Base-by-base conservation (phyloP, 30 jellyfish, hydroid and myxozoan genomes). In the Pseudorhiza aurosa region DNA sequence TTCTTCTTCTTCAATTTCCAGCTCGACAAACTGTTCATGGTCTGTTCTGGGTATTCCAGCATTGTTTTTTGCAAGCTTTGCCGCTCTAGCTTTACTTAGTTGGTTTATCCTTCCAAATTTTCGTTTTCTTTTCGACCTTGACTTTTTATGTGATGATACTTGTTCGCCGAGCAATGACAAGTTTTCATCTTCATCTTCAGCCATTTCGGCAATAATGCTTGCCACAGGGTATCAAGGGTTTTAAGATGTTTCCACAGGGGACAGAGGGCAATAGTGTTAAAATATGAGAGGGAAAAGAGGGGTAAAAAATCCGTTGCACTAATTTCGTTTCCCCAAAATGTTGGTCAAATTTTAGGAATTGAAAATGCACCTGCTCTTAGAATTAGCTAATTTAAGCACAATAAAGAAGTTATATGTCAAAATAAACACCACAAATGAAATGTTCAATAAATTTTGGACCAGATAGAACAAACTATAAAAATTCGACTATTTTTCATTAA, bases 211-310 rank as follows among this genome's bases (percentile, higher is more conserved):
- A 39, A 39, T 5, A 5, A 7, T 39, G 50, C 12, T 39, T 39
- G 50, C 67, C 5, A 25, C 72, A 58, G 72, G 72, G 72, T 24
- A 24, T 58, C 72, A 58, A 58, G 72, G 42, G 31, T 51, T 18
- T 18, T 51, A n/a, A 15, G n/a, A 4, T 51, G 67, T 24, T 51
- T 51, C 67, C 67, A 51, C 67, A 51, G 31, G 27, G 27, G 21
- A 51, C 27, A 51, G 67, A 51, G 67, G 50, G 12, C 12, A 47
- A 17, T 17, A 47, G 2, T 3, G 15, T 21, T 17, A 47, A 47
- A 17, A 5, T 47, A 47, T 17, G 24, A 26, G 62, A 17, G 24
- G n/a, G 24, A 8, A 47, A 47, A 47, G 62, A 17, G 2, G 26
- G 15, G 62, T n/a, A n/a, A 47, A 17, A 8, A 39, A 39, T 39